Percentiles rank a stretch among this genome's conserved stretches.
These are phyloP conservation scores for Spongia lamella DNA, from an alignment of 37 sponge, comb jelly and placozoan genomes.

Conservation along the genomic window DNA sequence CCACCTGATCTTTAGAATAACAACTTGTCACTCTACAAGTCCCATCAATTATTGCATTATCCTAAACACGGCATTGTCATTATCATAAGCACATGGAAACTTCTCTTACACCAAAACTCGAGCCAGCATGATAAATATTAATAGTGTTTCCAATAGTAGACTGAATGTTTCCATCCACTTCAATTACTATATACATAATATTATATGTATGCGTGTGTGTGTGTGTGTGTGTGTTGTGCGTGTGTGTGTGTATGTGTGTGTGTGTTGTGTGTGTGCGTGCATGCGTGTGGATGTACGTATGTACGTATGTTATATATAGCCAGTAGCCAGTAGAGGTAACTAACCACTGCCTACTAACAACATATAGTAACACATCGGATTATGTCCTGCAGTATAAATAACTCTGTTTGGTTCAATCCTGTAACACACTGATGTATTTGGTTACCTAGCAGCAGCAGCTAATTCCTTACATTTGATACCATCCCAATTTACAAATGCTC, in stretches of 20 bases:
- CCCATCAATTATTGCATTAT: slow-evolving; percentile 23
- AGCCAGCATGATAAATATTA: slow-evolving; percentile 3
- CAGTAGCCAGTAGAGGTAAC: not conserved
- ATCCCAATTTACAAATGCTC: slow-evolving; percentile 46
- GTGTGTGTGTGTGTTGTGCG: too few relatives aligned
- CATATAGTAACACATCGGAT: slow-evolving; percentile 42
- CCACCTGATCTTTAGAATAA: slow-evolving; percentile 6
- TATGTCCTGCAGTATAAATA: slow-evolving; percentile 38
- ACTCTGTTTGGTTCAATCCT: slow-evolving; percentile 45
- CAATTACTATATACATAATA: too few relatives aligned
- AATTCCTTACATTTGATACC: slow-evolving; percentile 48
- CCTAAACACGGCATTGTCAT: slow-evolving; percentile 9
- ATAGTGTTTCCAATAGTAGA: not conserved
- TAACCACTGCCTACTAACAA: slow-evolving; percentile 48
- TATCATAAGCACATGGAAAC: not conserved
- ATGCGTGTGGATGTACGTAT: too few relatives aligned
- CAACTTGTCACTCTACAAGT: slow-evolving; percentile 27
- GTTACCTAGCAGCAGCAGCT: not conserved
- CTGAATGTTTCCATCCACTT: not conserved
- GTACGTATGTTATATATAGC: too few relatives aligned
- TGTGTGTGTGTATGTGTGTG: too few relatives aligned
- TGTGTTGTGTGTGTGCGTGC: too few relatives aligned
- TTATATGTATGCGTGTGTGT: too few relatives aligned
- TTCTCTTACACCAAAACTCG: slow-evolving; percentile 21
- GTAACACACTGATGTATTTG: too few relatives aligned